Evolutionary conservation across 2,888 invertebrate species (phyloP), one percentile per base, ranked within the genome.

Genomic region (Nineta flava): DNA sequence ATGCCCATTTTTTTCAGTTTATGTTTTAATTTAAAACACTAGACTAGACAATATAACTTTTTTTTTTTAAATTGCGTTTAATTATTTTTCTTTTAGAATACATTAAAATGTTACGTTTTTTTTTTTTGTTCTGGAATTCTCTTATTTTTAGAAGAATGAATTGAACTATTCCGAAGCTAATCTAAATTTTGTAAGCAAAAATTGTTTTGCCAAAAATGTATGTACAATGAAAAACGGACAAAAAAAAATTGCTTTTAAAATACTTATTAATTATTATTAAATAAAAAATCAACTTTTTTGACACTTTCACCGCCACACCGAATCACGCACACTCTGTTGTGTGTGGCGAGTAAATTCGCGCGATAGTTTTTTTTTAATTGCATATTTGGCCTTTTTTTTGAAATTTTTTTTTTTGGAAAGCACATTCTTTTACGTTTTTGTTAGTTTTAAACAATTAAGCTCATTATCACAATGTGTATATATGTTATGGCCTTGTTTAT

Each of bases 381-480:
- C 60, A 60, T 60, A 60, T 62, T 65, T 63, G 62, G 63, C 64
- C 63, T 57, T 62, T 51, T 46, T 52, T 48, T 54, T 5, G 7
- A 26, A 26, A 26, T 26, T 26, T 26, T 51, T 55, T 54, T 52
- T 57, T 57, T 57, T 59, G 60, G 60, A 61, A 62, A 62, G 62
- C 62, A 62, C 61, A 57, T 57, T 40, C 26, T 32, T 26, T 49
- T 49, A 45, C 26, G 19, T 58, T 50, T 50, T 34, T 41, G 47
- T 44, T 50, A 44, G 49, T 56, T 53, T 57, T 57, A 56, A 59
- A 58, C 57, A 53, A 52, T 53, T 53, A 56, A 54, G 53, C 54
- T 57, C 54, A 52, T 61, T 67, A 67, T 67, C 66, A 67, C 66
- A 67, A 66, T 66, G 64, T 67, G 65, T 63, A 35, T 47, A 31